Conservation (phyloP, 2,797 vertebrate genomes). For the Sebastes matsubarae region DNA sequence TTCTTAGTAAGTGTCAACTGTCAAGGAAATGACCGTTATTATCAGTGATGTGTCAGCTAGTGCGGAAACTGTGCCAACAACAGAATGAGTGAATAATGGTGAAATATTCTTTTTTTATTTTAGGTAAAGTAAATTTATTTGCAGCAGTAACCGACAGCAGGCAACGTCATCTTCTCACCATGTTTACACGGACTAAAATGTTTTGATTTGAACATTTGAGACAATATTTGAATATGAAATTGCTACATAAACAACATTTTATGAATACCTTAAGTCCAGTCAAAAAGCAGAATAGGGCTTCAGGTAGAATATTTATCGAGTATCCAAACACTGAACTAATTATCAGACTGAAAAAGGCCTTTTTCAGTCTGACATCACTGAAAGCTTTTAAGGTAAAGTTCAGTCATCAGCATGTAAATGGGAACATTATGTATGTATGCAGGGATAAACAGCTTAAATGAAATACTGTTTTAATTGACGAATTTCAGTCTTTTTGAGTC, state of each 20-base stretch:
- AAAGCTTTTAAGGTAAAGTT: not conserved
- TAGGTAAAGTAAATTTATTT: not conserved
- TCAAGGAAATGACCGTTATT: not conserved
- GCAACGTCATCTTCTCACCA: fast-evolving
- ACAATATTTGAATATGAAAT: not conserved
- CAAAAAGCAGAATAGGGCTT: not conserved
- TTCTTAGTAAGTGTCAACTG: not conserved
- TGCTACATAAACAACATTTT: not conserved
- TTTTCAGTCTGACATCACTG: not conserved
- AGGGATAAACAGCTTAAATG: not conserved
- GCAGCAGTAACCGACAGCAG: not conserved
- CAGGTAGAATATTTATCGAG: not conserved
- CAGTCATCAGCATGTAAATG: not conserved
- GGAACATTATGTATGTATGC: not conserved
- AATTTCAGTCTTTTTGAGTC: slow-evolving; percentile 3
- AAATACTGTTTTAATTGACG: not conserved
- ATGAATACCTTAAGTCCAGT: not conserved
- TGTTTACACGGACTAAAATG: not conserved
- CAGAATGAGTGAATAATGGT: not conserved
- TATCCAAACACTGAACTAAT: not conserved
- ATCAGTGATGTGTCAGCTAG: not conserved
- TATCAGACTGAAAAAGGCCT: too few species aligned
- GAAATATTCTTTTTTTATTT: not conserved
- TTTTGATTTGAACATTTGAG: not conserved
- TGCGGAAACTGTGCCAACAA: not conserved